phyloP scores from a whole-genome alignment of 2,113 vertebrate species.

The Enhydra lutris region DNA sequence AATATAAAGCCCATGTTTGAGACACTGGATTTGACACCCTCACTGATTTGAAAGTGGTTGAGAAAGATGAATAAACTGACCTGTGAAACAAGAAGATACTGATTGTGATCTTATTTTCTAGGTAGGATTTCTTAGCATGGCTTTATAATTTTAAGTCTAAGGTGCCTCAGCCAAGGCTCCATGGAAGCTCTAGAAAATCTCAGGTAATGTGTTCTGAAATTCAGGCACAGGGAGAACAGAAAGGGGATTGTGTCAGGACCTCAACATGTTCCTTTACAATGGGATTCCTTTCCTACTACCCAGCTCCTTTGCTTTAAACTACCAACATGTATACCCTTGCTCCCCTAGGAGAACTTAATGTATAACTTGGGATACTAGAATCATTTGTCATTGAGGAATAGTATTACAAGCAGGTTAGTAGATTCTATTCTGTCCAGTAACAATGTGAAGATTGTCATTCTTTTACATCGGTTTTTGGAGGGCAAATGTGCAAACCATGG shows the following conservation, averaged over 20 bases:
- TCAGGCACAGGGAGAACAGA: background rate
- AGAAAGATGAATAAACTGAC: background rate
- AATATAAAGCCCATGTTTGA: background rate
- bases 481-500: background rate
- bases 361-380: background rate
- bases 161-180: background rate
- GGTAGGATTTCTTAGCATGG: background rate
- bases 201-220: background rate
- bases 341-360: background rate
- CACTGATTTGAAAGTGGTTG: background rate
- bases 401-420: background rate
- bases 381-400: background rate
- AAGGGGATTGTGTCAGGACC: background rate
- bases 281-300: background rate
- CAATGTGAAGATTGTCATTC: background rate
- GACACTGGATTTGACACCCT: background rate
- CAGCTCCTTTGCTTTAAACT: background rate
- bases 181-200: background rate
- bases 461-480: background rate
- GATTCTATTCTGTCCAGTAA: background rate
- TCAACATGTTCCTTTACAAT: background rate
- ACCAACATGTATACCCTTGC: background rate
- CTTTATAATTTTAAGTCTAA: background rate
- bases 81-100: background rate
- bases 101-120: background rate